phyloP scores from a whole-genome alignment of 2,888 invertebrate species.

The Nebria salina region DNA sequence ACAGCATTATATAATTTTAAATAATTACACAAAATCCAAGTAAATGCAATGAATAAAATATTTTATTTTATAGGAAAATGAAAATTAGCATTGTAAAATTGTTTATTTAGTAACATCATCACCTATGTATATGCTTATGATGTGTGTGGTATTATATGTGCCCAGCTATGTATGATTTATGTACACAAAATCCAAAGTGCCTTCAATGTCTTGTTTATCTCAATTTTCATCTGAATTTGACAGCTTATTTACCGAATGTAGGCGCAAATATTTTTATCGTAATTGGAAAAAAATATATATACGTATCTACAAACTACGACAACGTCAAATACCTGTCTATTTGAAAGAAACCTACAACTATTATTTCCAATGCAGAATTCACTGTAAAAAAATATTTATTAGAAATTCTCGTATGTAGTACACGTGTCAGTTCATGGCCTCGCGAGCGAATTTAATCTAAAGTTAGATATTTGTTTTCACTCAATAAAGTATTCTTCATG shows the following conservation, averaged over 20 bases:
- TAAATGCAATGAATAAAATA: neutral
- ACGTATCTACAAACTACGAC: neutral
- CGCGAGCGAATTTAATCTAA: too few species aligned
- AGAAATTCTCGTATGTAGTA: neutral
- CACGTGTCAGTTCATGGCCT: too few species aligned
- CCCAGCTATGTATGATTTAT: too few species aligned
- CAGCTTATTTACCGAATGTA: constrained; percentile 25
- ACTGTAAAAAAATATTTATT: neutral
- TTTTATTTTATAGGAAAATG: neutral
- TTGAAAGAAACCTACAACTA: constrained; percentile 9
- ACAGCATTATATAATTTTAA: too few species aligned
- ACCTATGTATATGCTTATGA: neutral
- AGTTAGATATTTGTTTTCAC: too few species aligned
- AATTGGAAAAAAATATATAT: constrained; percentile 2
- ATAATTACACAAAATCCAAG: too few species aligned
- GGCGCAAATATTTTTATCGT: constrained; percentile 16
- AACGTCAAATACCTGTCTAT: constrained; percentile 1
- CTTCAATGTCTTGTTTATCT: constrained; percentile 3
- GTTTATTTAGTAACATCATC: constrained; percentile 35
- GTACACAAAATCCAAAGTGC: neutral
- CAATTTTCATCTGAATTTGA: constrained; percentile 27
- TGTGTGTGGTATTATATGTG: neutral
- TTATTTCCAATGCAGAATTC: neutral
- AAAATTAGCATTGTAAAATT: constrained; percentile 14
- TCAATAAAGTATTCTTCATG: too few species aligned